phyloP scores from a whole-genome alignment of 2,797 vertebrate genomes.

The Hippoglossus hippoglossus region DNA sequence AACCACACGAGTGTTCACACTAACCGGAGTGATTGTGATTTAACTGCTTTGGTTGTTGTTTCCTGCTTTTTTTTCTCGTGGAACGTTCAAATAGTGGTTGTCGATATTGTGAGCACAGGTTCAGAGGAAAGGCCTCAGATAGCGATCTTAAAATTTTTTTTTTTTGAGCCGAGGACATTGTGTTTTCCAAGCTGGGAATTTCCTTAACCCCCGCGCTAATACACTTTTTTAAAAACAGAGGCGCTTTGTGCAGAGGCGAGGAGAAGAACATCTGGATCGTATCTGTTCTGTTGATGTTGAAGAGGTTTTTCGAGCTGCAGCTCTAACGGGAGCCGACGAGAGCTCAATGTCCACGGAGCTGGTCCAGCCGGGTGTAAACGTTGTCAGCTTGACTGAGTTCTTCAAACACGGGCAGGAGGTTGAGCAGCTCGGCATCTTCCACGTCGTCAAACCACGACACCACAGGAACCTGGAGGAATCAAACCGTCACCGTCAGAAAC shows the following conservation, averaged over 20 bases:
- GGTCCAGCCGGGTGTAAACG: conserved; percentile 89
- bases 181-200: conserved; percentile 41
- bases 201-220: conserved; percentile 24
- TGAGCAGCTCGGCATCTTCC: conserved; percentile 91
- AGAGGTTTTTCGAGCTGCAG: conserved; percentile 3
- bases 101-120: conserved; percentile 39
- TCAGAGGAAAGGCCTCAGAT: conserved; percentile 53
- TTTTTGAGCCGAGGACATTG: conserved; percentile 26
- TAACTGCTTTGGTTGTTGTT: conserved; percentile 67
- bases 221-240: conserved; percentile 35
- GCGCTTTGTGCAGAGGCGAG: conserved; percentile 37
- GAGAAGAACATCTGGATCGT: conserved; percentile 11
- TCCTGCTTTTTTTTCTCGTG: conserved; percentile 29
- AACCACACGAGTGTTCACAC: conserved; percentile 56
- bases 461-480: conserved; percentile 87
- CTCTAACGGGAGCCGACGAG: not conserved
- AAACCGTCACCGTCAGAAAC: not conserved
- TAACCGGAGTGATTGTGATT: conserved; percentile 56
- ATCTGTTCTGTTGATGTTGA: conserved; percentile 24
- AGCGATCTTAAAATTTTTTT: conserved; percentile 29
- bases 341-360: conserved; percentile 86
- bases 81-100: conserved; percentile 57
- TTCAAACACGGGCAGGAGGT: conserved; percentile 93
- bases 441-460: conserved; percentile 95
- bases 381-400: conserved; percentile 91